Evolutionary conservation across 2,113 vertebrate genomes (phyloP).

Genomic region (Amphiprion ocellaris): DNA sequence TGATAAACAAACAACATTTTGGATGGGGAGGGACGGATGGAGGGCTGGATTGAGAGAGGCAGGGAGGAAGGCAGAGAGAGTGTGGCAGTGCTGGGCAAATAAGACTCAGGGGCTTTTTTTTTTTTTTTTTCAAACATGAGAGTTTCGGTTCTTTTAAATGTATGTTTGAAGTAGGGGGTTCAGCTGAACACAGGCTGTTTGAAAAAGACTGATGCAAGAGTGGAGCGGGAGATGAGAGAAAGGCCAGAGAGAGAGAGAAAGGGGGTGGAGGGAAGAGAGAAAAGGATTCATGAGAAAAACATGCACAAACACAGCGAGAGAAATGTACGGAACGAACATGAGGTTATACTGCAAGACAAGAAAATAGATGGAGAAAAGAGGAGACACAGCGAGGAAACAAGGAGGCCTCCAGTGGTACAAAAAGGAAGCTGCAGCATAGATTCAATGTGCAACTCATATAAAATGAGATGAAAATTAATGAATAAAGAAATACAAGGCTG

Average conservation of each 20-base stretch:
- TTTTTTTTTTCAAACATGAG: conserved; percentile 68
- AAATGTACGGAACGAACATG: conserved; percentile 47
- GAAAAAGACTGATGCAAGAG: conserved; percentile 82
- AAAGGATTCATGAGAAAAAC: conserved; percentile 48
- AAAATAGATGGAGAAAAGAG: conserved; percentile 18
- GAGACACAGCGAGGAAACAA: conserved; percentile 14
- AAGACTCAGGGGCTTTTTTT: conserved; percentile 76
- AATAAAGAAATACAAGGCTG: conserved; percentile 28
- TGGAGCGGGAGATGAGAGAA: conserved; percentile 70
- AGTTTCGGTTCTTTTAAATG: conserved; percentile 80
- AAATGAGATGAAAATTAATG: neutral
- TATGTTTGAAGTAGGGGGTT: conserved; percentile 81
- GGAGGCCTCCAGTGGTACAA: conserved; percentile 58
- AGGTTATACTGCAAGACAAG: conserved; percentile 29
- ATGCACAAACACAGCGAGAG: conserved; percentile 34
- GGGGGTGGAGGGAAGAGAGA: conserved; percentile 29
- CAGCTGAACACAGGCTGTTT: conserved; percentile 79
- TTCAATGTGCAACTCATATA: conserved; percentile 12
- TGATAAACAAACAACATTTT: conserved; percentile 84
- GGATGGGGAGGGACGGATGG: conserved; percentile 67
- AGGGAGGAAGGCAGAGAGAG: conserved; percentile 37
- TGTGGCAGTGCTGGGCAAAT: conserved; percentile 75
- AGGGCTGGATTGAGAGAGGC: conserved; percentile 55
- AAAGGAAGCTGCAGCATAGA: conserved; percentile 29
- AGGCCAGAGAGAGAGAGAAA: conserved; percentile 57